phyloP scores from a whole-genome alignment of 1,140 invertebrate species.

The Leptinotarsa texana region DNA sequence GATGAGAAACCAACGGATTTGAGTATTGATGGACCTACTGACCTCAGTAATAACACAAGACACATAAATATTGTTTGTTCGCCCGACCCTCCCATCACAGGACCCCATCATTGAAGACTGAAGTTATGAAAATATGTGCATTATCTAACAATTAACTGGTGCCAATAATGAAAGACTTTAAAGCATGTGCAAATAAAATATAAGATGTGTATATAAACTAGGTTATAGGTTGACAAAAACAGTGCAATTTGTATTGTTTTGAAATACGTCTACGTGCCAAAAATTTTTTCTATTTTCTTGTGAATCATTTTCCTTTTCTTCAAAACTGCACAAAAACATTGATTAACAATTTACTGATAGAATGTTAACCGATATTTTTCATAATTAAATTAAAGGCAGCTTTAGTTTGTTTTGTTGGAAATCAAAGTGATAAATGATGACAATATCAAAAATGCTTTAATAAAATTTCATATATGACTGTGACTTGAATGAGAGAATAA shows the following conservation, averaged over 20 bases:
- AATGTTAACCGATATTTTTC: background rate
- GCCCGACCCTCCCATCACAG: conserved; percentile 49
- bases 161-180: conserved; percentile 41
- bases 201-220: conserved; percentile 34
- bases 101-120: conserved; percentile 41
- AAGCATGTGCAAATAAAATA: conserved; percentile 24
- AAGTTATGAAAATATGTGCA: conserved; percentile 37
- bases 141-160: conserved; percentile 41
- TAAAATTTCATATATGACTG: background rate
- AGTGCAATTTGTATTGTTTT: conserved; percentile 37
- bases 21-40: conserved; percentile 56
- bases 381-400: conserved; percentile 33
- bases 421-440: conserved; percentile 35
- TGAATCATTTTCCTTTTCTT: conserved; percentile 1
- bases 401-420: conserved; percentile 35
- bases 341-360: conserved; percentile 1
- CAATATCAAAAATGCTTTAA: conserved; percentile 33
- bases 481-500: conserved; percentile 16
- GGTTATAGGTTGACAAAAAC: conserved; percentile 24
- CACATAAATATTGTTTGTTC: conserved; percentile 53
- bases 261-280: conserved; percentile 40
- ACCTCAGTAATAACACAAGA: conserved; percentile 48
- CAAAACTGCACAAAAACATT: conserved; percentile 3
- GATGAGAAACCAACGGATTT: conserved; percentile 61
- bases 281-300: conserved; percentile 29